Conservation (phyloP, 2,797 vertebrate genomes). For the Pangasius sanitwongsei region DNA sequence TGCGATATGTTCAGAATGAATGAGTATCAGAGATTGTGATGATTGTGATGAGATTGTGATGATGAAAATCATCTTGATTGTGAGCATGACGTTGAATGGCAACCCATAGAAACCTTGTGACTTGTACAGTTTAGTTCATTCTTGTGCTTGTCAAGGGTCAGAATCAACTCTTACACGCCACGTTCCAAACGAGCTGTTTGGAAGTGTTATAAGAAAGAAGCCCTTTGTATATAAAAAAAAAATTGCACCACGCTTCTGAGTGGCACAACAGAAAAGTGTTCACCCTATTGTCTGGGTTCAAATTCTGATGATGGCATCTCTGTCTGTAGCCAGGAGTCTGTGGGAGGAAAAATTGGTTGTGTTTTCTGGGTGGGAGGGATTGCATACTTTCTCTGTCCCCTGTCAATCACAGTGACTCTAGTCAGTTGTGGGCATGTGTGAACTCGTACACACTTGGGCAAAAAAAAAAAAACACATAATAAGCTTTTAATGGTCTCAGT, state of each 20-base stretch:
- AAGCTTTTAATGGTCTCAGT: too few species aligned
- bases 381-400: not conserved
- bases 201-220: not conserved
- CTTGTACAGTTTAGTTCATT: not conserved
- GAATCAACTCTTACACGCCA: not conserved
- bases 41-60: not conserved
- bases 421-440: not conserved
- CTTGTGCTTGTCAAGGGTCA: not conserved
- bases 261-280: not conserved
- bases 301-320: not conserved
- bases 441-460: not conserved
- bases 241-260: not conserved
- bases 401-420: not conserved
- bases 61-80: not conserved
- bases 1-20: constrained; percentile 27
- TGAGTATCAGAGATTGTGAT: constrained; percentile 21
- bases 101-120: not conserved
- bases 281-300: not conserved
- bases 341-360: not conserved
- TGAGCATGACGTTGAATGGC: not conserved
- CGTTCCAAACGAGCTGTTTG: not conserved
- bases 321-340: not conserved
- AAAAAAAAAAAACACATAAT: too few species aligned
- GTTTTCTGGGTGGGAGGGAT: not conserved
- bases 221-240: not conserved